Evolutionary conservation across 1,140 invertebrate genomes (phyloP).

Genomic region (Drosophila simulans): DNA sequence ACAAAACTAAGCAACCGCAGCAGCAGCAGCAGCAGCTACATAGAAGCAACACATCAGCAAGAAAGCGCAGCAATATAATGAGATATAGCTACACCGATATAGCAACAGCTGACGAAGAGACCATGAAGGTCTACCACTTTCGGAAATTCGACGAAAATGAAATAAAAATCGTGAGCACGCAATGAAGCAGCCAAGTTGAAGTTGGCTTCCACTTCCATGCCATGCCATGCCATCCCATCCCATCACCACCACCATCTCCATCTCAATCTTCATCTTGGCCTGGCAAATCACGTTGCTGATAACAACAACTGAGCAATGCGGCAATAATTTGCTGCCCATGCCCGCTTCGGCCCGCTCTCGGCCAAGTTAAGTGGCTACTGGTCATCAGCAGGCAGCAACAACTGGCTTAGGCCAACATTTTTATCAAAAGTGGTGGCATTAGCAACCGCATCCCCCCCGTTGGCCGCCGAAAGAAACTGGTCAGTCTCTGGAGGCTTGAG

Average conservation of each 20-base stretch:
- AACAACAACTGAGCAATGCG: conserved; percentile 79
- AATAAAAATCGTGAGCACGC: conserved; percentile 59
- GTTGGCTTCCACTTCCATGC: conserved; percentile 44
- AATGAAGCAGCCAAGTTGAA: conserved; percentile 53
- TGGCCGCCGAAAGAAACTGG: conserved; percentile 50
- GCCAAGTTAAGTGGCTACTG: conserved; percentile 71
- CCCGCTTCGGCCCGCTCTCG: conserved; percentile 4
- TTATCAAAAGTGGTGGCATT: conserved; percentile 81
- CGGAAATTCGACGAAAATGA: conserved; percentile 74
- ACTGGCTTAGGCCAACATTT: conserved; percentile 78
- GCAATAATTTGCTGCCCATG: conserved; percentile 71
- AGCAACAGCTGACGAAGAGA: conserved; percentile 54
- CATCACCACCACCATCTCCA: conserved; percentile 21
- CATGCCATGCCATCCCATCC: conserved; percentile 14
- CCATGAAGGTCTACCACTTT: conserved; percentile 82
- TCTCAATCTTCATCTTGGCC: conserved; percentile 41
- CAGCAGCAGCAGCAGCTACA: conserved; percentile 30
- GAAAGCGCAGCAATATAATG: conserved; percentile 6
- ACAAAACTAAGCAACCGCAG: conserved; percentile 60
- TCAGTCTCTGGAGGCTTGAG: conserved; percentile 54
- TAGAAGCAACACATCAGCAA: conserved; percentile 10
- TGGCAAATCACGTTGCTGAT: conserved; percentile 78
- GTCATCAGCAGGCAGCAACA: conserved; percentile 62
- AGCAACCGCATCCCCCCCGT: conserved; percentile 31
- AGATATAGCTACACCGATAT: neutral